phyloP scores from a whole-genome alignment of 1,140 invertebrate genomes.

The Holcopasites calliopsidis region DNA sequence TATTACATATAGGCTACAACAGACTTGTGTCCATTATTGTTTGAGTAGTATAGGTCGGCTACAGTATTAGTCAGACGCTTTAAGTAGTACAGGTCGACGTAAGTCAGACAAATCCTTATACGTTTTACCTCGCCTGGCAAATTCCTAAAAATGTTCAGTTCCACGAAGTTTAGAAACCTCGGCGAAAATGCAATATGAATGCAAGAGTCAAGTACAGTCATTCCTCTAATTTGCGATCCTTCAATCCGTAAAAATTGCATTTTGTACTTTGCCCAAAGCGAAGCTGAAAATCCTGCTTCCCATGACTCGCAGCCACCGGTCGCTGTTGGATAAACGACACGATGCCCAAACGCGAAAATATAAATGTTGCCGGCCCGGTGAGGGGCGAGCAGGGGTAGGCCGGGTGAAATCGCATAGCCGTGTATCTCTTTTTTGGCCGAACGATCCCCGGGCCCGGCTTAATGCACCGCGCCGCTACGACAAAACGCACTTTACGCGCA shows the following conservation, averaged over 20 bases:
- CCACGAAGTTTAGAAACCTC: too few species aligned
- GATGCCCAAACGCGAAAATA: conserved; percentile 8
- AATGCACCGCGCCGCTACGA: conserved; percentile 29
- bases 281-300: background rate
- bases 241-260: background rate
- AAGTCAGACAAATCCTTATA: too few species aligned
- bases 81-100: too few species aligned
- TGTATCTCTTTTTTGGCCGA: conserved; percentile 23
- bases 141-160: too few species aligned
- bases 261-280: background rate
- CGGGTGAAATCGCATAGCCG: background rate
- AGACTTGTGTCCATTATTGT: too few species aligned
- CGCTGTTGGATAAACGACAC: background rate
- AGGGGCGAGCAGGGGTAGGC: background rate
- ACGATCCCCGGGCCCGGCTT: background rate
- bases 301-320: background rate
- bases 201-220: too few species aligned
- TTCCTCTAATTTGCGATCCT: too few species aligned
- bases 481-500: conserved; percentile 45
- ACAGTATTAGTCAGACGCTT: too few species aligned
- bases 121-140: too few species aligned
- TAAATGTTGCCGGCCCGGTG: background rate
- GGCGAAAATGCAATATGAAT: too few species aligned
- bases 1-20: too few species aligned
- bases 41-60: too few species aligned